Evolutionary conservation across 2,888 invertebrate species (phyloP), one percentile per base, ranked within the genome.

Genomic region (Pycnomerus fuliginosus): DNA sequence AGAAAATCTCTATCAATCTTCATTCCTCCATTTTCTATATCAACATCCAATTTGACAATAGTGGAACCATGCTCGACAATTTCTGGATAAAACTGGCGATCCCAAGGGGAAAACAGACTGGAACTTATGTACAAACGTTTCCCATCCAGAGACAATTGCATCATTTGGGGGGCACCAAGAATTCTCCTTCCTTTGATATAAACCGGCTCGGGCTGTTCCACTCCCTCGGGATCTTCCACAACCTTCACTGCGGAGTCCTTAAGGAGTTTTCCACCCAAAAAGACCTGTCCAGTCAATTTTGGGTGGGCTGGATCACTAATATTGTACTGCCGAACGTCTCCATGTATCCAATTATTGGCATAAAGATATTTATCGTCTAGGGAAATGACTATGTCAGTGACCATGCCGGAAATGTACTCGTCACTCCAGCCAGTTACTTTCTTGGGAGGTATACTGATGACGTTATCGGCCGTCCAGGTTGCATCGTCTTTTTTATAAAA

Each of bases 131-230:
- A 99, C 2, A 99, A 75, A 2, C 98, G 81, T 67, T 85, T 90
- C 1, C 98, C 98, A 70, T 99, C 98, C 40, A 98, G 75, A 37
- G 95, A 96, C 1, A 99, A 75, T 69, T 99, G 98, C 49, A 98
- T 70, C 98, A 99, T 99, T 74, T 99, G 98, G 0, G 97, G 91
- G 0, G 87, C 84, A 2, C 95, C 98, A 49, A 84, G 76, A 23
- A 96, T 72, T 24, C 81, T 78, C 48, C 84, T 83, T 1, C 88
- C 91, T 65, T 91, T 90, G 0, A 96, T 70, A 41, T 71, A 75
- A 1, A 87, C 76, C 0, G 87, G 85, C 47, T 83, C 73, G 0
- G 87, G 87, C 2, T 86, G 87, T 31, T 74, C 72, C 64, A 74
- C 75, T 8, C 87, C 68, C 65, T 93, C 92, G 8, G 74, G 71